Evolutionary conservation across 2,113 vertebrate genomes (phyloP).

Genomic region (Ellobius talpinus): DNA sequence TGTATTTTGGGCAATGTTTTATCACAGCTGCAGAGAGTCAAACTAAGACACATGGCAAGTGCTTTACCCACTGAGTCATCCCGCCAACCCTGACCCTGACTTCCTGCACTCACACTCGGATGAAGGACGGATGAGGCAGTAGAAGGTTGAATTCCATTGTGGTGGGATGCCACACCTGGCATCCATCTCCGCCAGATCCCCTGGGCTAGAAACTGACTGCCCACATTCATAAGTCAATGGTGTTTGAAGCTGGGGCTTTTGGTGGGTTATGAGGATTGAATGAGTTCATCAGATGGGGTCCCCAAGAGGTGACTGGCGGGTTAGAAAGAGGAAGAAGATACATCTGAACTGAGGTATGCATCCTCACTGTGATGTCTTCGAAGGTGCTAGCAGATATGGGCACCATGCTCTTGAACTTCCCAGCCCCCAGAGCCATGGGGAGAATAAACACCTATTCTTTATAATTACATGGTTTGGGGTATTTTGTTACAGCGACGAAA

Average conservation of each 20-base stretch:
- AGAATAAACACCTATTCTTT: background rate
- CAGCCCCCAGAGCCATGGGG: background rate
- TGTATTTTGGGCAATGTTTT: background rate
- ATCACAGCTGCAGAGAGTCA: background rate
- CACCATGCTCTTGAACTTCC: background rate
- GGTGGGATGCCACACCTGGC: accelerated
- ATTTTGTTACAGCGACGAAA: background rate
- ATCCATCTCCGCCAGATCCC: background rate
- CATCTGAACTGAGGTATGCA: background rate
- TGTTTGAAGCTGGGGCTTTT: background rate
- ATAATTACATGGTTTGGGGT: background rate
- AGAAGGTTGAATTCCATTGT: background rate
- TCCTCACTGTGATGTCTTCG: background rate
- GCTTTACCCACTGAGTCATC: background rate
- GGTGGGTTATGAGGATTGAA: background rate
- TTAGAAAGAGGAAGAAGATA: background rate
- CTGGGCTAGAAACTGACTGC: background rate
- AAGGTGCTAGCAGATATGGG: background rate
- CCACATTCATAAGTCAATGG: background rate
- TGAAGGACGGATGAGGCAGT: background rate
- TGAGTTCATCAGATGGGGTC: background rate
- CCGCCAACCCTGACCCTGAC: background rate
- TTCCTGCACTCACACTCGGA: background rate
- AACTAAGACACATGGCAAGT: background rate
- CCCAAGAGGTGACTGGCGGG: background rate